phyloP scores from a whole-genome alignment of 2,113 vertebrate species.

The Pachypanchax playfairii region DNA sequence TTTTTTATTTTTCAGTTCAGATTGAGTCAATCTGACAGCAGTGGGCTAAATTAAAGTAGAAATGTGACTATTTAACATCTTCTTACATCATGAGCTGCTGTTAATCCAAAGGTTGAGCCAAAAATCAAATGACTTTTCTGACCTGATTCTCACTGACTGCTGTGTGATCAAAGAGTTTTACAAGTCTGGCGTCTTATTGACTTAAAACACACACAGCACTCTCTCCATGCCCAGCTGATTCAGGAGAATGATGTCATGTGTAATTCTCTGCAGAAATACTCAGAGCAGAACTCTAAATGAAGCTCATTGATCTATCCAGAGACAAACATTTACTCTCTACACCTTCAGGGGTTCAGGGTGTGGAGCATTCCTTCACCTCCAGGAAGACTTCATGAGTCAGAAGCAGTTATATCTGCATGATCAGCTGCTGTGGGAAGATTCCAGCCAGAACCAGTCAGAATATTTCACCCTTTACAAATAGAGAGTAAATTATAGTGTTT shows the following conservation, averaged over 20 bases:
- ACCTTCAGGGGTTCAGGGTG: background rate
- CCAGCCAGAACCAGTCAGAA: background rate
- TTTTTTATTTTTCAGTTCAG: background rate
- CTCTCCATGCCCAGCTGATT: background rate
- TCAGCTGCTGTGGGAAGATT: constrained; percentile 3
- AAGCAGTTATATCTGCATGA: background rate
- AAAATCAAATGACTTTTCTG: background rate
- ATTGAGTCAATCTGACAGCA: background rate
- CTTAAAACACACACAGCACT: background rate
- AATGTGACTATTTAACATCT: background rate
- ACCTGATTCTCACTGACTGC: background rate
- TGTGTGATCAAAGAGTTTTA: background rate
- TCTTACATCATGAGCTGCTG: background rate
- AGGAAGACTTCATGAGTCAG: background rate
- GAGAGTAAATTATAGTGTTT: no score
- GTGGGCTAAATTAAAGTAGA: accelerated
- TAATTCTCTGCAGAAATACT: background rate
- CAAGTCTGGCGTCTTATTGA: background rate
- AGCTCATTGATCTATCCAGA: background rate
- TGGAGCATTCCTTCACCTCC: background rate
- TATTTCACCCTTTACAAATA: background rate
- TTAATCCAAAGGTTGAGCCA: background rate
- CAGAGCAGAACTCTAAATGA: background rate
- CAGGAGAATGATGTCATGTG: background rate
- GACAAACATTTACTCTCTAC: background rate